Evolutionary conservation across 2,888 invertebrate species (phyloP), one percentile per base, ranked within the genome.

Genomic region (Sinohyriopsis cumingii): DNA sequence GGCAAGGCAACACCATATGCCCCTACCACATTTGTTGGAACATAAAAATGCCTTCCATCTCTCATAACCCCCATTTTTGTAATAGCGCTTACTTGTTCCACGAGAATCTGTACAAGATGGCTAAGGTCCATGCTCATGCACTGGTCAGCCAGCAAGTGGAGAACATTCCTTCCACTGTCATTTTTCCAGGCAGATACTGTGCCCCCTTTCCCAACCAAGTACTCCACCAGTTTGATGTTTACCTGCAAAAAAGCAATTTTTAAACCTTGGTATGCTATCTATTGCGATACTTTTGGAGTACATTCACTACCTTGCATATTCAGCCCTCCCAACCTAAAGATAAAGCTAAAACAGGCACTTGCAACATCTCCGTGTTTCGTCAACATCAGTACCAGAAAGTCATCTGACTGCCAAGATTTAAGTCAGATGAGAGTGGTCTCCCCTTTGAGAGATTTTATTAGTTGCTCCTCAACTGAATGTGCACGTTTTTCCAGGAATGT

Each of bases 131-230:
- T 75, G 24, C 72, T 68, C 81, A 84, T 78, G 78, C 90, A 88
- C 63, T 88, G 86, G 45, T 86, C 81, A 20, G 90, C 89, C 82
- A 90, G 82, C 55, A 86, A 78, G 77, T 91, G 91, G 7, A 91
- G 81, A 22, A 90, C 79, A 65, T 88, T 90, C 73, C 89, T 84
- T 33, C 88, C 88, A 54, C 82, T 76, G 25, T 84, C 82, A 71
- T 89, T 86, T 53, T 87, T 86, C 72, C 86, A 85, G 6, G 85
- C 82, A 28, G 89, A 85, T 33, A 90, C 85, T 56, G 82, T 82
- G 22, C 87, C 88, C 24, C 89, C 89, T 57, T 82, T 84, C 68
- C 87, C 86, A 45, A 90, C 82, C 66, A 91, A 80, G 69, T 86
- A 81, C 74, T 87, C 82, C 55, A 89, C 88, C 68, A 90, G 77